These are phyloP conservation scores for Macrostomum lignano DNA, from an alignment of 1,140 invertebrate species.

Conservation along the genomic window DNA sequence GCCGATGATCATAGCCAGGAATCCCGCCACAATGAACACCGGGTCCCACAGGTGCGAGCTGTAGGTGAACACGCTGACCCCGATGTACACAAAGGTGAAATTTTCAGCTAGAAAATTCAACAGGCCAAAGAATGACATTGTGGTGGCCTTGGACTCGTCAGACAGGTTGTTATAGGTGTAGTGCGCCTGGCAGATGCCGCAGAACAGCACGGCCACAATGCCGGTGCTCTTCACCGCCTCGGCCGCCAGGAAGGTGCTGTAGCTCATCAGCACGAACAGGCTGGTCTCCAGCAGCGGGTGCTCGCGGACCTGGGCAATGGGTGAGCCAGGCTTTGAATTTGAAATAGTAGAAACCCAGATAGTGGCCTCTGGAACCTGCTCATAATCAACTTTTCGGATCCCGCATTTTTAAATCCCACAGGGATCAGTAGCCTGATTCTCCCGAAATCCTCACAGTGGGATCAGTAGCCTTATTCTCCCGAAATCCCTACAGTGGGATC, in stretches of 20 bases:
- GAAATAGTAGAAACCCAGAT: too few relatives aligned
- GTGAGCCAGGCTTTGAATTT: too few relatives aligned
- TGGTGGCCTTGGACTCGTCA: slow-evolving; percentile 48
- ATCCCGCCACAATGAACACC: slow-evolving; percentile 61
- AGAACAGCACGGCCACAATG: slow-evolving; percentile 34
- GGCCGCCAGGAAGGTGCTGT: slow-evolving; percentile 67
- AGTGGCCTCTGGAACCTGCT: too few relatives aligned
- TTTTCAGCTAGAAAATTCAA: slow-evolving; percentile 87
- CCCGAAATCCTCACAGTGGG: too few relatives aligned
- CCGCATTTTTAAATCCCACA: too few relatives aligned
- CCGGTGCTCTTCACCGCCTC: slow-evolving; percentile 64
- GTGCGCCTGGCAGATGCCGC: slow-evolving; percentile 78
- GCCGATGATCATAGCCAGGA: slow-evolving; percentile 59
- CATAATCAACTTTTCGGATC: too few relatives aligned
- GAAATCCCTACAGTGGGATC: too few relatives aligned
- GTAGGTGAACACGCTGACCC: slow-evolving; percentile 90
- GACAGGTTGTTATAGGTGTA: slow-evolving; percentile 94
- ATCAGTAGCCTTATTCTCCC: too few relatives aligned
- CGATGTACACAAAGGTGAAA: slow-evolving; percentile 95
- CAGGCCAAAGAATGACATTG: slow-evolving; percentile 66
- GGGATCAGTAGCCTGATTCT: too few relatives aligned
- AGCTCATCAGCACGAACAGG: slow-evolving; percentile 72
- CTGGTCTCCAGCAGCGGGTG: slow-evolving; percentile 66
- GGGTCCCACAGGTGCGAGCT: slow-evolving; percentile 70
- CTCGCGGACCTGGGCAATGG: slow-evolving; percentile 55